Evolutionary conservation across 2,797 vertebrate genomes (phyloP).

Genomic region (Rhinophrynus dorsalis): DNA sequence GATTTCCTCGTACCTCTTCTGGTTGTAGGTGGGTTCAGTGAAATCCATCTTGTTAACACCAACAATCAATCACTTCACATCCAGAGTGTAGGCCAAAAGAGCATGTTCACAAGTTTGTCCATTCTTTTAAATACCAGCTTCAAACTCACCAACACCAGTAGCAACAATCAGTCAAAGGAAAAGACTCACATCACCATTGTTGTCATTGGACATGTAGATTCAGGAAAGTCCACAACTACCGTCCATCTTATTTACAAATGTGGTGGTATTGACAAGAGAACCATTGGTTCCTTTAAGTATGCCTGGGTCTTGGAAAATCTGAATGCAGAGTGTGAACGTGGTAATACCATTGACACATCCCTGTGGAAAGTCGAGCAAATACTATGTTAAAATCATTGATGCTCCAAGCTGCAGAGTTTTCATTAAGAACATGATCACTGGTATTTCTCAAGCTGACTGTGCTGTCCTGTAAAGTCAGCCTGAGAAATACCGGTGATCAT

Average conservation of each 20-base stretch:
- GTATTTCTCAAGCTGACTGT: neutral
- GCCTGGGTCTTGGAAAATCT: slow-evolving; percentile 13
- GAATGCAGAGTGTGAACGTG: neutral
- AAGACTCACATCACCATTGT: slow-evolving; percentile 2
- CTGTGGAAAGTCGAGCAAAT: no score
- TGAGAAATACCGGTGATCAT: neutral
- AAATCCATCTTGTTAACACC: slow-evolving; percentile 95
- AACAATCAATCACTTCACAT: slow-evolving; percentile 92
- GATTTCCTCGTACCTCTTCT: slow-evolving; percentile 91
- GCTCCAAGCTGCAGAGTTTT: slow-evolving; percentile 6
- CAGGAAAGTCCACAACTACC: neutral
- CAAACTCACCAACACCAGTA: slow-evolving; percentile 89
- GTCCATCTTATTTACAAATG: slow-evolving; percentile 11
- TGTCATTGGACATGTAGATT: neutral
- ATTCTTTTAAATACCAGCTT: slow-evolving; percentile 93
- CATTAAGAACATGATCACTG: neutral
- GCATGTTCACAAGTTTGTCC: slow-evolving; percentile 82
- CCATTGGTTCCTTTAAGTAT: slow-evolving; percentile 24
- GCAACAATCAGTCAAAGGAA: slow-evolving; percentile 80
- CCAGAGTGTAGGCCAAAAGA: slow-evolving; percentile 78
- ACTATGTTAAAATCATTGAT: slow-evolving; percentile 5
- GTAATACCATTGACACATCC: neutral
- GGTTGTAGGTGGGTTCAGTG: slow-evolving; percentile 89
- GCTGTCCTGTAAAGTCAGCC: neutral
- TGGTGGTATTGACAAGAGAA: slow-evolving; percentile 11